These are phyloP conservation scores for Drosophila bocki DNA, from an alignment of 1,140 invertebrate genomes.

Conservation along the genomic window DNA sequence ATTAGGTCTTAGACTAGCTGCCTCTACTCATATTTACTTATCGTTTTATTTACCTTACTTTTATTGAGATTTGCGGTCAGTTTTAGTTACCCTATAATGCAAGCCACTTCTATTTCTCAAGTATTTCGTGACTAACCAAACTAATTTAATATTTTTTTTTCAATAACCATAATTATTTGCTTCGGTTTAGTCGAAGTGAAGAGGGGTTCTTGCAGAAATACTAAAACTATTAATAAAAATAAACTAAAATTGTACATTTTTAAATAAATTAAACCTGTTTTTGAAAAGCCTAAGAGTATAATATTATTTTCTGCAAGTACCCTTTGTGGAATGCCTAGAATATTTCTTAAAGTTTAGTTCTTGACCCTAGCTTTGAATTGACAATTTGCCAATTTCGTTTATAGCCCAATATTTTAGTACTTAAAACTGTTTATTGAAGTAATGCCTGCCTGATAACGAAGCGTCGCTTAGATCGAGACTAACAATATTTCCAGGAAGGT, in stretches of 20 bases:
- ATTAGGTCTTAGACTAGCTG: conserved; percentile 67
- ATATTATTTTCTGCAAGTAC: conserved; percentile 25
- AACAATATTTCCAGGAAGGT: conserved; percentile 47
- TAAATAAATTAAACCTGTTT: background rate
- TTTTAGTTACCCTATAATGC: conserved; percentile 38
- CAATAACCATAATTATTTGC: conserved; percentile 9
- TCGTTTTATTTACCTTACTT: conserved; percentile 31
- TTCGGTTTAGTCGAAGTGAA: conserved; percentile 31
- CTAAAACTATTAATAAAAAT: background rate
- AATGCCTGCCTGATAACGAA: conserved; percentile 49
- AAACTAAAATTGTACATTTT: background rate
- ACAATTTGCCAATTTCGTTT: conserved; percentile 39
- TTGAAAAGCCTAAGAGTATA: background rate
- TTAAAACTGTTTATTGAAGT: conserved; percentile 36
- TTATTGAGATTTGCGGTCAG: conserved; percentile 44
- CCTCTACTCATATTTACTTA: conserved; percentile 35
- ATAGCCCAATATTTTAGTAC: conserved; percentile 28
- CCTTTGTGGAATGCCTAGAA: conserved; percentile 36
- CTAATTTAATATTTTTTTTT: conserved; percentile 7
- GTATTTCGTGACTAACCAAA: conserved; percentile 40
- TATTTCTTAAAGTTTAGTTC: conserved; percentile 39
- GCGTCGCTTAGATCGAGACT: conserved; percentile 47
- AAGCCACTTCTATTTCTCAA: conserved; percentile 31
- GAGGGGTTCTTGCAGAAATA: conserved; percentile 24
- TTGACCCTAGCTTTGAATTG: conserved; percentile 51